Conservation (phyloP, 2,797 vertebrate genomes). For the Brotula barbata region DNA sequence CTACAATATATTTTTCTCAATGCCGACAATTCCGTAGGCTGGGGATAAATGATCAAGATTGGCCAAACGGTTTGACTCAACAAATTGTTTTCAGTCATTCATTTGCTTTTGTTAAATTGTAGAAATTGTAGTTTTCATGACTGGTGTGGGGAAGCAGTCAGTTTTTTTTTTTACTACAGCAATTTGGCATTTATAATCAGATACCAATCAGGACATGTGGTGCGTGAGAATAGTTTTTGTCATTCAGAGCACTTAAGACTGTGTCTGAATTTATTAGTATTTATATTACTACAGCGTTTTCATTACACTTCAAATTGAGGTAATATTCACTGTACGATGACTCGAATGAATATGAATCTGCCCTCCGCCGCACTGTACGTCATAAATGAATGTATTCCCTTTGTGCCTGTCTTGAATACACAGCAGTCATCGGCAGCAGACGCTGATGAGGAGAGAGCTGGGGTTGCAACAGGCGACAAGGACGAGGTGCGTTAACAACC, state of each 20-base stretch:
- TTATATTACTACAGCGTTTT: slow-evolving; percentile 24
- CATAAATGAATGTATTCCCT: slow-evolving; percentile 29
- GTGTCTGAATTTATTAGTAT: slow-evolving; percentile 35
- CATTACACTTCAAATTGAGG: slow-evolving; percentile 10
- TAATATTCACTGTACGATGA: slow-evolving; percentile 23
- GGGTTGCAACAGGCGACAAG: slow-evolving; percentile 45
- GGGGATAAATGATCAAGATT: slow-evolving; percentile 35
- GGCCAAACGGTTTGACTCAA: slow-evolving; percentile 24
- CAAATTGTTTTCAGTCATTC: slow-evolving; percentile 15
- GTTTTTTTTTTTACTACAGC: slow-evolving; percentile 10
- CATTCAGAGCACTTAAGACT: slow-evolving; percentile 26
- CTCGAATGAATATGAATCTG: slow-evolving; percentile 39
- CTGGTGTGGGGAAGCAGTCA: slow-evolving; percentile 8
- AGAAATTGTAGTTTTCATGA: slow-evolving; percentile 9
- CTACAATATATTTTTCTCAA: slow-evolving; percentile 19
- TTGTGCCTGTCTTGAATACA: slow-evolving; percentile 40
- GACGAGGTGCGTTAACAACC: slow-evolving; percentile 74
- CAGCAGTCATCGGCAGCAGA: slow-evolving; percentile 69
- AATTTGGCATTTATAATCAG: slow-evolving; percentile 27
- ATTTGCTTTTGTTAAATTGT: slow-evolving; percentile 22
- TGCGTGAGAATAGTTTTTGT: slow-evolving; percentile 10
- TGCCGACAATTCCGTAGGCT: slow-evolving; percentile 31
- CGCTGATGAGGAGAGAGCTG: slow-evolving; percentile 63
- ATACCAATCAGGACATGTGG: slow-evolving; percentile 38
- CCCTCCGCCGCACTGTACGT: slow-evolving; percentile 16